phyloP scores from a whole-genome alignment of 2,113 vertebrate genomes.

The Chloropsis hardwickii region DNA sequence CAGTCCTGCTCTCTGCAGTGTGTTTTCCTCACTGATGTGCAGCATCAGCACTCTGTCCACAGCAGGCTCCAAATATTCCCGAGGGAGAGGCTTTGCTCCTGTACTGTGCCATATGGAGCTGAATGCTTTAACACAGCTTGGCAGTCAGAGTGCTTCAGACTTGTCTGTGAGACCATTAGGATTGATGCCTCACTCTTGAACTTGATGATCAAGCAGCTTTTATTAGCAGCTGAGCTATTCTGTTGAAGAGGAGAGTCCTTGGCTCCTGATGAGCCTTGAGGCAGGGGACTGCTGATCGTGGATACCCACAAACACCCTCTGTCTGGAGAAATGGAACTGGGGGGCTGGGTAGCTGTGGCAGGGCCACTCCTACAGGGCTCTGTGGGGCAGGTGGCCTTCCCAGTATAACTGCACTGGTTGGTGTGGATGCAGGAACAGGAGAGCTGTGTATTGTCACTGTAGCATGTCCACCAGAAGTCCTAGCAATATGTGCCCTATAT shows the following conservation, averaged over 20 bases:
- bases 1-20: not conserved
- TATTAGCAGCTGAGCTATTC: not conserved
- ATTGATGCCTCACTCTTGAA: not conserved
- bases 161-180: not conserved
- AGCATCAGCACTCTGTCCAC: not conserved
- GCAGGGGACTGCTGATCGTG: not conserved
- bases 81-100: not conserved
- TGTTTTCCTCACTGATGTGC: not conserved
- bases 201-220: not conserved
- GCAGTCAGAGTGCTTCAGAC: not conserved
- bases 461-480: not conserved
- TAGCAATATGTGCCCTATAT: not conserved
- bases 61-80: not conserved
- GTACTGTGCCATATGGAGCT: not conserved
- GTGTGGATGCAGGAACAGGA: not conserved
- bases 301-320: not conserved
- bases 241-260: not conserved
- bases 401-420: rapidly evolving
- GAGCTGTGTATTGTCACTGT: not conserved
- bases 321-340: not conserved
- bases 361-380: not conserved
- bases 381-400: not conserved
- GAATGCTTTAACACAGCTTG: not conserved
- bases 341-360: not conserved
- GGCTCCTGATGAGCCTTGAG: not conserved